Conservation (phyloP, 2,113 vertebrate genomes). For the Xenus cinereus region DNA sequence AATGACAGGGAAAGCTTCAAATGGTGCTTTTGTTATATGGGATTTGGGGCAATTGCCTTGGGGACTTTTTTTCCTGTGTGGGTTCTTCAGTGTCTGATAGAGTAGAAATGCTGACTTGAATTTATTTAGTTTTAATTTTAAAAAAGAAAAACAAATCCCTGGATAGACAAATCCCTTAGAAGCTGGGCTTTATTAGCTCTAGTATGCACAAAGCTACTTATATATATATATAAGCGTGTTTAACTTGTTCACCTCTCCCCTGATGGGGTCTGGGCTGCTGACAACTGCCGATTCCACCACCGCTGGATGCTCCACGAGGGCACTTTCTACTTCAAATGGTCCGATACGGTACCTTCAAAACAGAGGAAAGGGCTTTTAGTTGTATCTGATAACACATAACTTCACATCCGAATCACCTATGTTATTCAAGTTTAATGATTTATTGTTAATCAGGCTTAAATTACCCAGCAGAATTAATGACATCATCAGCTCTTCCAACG, state of each 20-base stretch:
- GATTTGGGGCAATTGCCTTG: not conserved
- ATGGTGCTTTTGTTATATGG: not conserved
- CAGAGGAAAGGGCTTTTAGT: not conserved
- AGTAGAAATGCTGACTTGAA: not conserved
- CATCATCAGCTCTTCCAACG: conserved; percentile 80
- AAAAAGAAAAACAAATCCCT: not conserved
- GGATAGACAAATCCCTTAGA: not conserved
- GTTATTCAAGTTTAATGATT: not conserved
- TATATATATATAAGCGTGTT: not conserved
- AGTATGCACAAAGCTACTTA: not conserved
- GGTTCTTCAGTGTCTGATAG: not conserved
- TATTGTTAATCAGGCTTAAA: not conserved
- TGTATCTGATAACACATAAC: not conserved
- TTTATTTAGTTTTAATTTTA: not conserved
- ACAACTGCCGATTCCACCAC: conserved; percentile 82
- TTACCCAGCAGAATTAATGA: conserved; percentile 86
- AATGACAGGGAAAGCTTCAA: not conserved
- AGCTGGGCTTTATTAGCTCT: not conserved
- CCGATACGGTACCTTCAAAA: conserved; percentile 81
- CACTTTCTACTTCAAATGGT: conserved; percentile 84
- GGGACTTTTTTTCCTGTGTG: not conserved
- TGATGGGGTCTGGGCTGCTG: conserved; percentile 82
- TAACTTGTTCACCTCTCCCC: conserved; percentile 79
- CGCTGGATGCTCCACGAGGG: conserved; percentile 80
- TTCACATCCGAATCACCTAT: not conserved